Evolutionary conservation across 2,113 vertebrate species (phyloP), one percentile per base, ranked within the genome.

Genomic region (Acrocephalus arundinaceus): DNA sequence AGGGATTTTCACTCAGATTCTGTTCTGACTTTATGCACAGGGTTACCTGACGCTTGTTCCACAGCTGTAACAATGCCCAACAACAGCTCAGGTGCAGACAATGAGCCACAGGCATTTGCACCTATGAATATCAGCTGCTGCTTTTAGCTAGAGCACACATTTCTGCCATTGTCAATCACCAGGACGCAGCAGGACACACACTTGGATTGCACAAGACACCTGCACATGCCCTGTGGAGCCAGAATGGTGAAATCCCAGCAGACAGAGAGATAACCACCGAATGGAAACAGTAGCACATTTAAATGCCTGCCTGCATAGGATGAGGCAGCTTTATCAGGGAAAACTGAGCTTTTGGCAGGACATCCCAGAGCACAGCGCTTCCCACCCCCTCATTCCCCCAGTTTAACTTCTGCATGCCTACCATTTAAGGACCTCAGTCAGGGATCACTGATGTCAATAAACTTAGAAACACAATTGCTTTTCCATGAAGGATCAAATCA

Each of bases 181-280:
- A 85, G 61, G 35, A 63, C 7, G 15, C 48, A 52, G 48, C 68
- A 94, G 49, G 21, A 48, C 46, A 52, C 46, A 46, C n/a, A 19
- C 52, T 59, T 37, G 5, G 8, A 71, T 93, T 96, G 78, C 79
- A 67, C 59, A 91, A 91, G 71, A 55, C 79, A 54, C 49, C 49
- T 78, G 72, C 41, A 23, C 37, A 41, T 13, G 33, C 23, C 24
- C 63, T 24, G n/a, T 70, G 52, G 31, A 88, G 75, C 21, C 81
- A 79, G 58, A 83, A 72, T 52, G n/a, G 51, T 80, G 81, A 95
- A 95, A 95, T 83, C 46, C 30, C 78, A 77, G 74, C 35, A 85
- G 85, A 63, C n/a, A 75, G 25, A 54, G 18, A 80, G 46, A 78
- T 31, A 80, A 89, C 22, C 37, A 37, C 45, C 11, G 2, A 54